Conservation (phyloP, 2,113 vertebrate genomes). For the Leucosticte australis region DNA sequence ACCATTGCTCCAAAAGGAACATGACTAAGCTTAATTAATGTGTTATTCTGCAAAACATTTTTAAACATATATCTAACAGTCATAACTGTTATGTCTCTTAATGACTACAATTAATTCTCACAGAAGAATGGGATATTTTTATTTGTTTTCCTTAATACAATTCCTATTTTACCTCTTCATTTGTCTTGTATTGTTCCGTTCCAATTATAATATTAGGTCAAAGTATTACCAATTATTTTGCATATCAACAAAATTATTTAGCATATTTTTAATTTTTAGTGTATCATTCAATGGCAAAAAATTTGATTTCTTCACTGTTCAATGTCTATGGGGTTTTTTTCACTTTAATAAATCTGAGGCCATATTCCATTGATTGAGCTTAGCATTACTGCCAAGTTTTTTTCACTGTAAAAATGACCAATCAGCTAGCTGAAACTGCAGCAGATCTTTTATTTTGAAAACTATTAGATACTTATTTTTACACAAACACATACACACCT, state of each 20-base stretch:
- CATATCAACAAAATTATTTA: not conserved
- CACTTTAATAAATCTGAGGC: not conserved
- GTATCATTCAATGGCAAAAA: not conserved
- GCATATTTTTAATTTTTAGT: not conserved
- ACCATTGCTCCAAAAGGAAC: not conserved
- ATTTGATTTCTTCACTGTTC: not conserved
- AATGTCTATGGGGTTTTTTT: not conserved
- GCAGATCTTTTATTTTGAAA: not conserved
- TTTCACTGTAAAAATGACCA: not conserved
- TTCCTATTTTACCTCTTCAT: not conserved
- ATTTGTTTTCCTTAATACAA: not conserved
- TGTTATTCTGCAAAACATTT: not conserved
- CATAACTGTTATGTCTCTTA: not conserved
- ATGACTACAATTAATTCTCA: not conserved
- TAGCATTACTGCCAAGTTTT: not conserved
- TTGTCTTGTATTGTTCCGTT: not conserved
- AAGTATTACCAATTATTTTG: not conserved
- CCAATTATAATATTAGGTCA: not conserved
- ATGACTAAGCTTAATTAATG: constrained; percentile 12
- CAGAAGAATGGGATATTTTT: not conserved
- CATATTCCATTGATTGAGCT: not conserved
- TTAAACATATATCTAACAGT: not conserved
- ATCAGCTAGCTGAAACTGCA: not conserved
- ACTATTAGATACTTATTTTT: not conserved
- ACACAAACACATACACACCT: not conserved